phyloP scores from a whole-genome alignment of 2,113 vertebrate species.

The Macheiramphus alcinus region DNA sequence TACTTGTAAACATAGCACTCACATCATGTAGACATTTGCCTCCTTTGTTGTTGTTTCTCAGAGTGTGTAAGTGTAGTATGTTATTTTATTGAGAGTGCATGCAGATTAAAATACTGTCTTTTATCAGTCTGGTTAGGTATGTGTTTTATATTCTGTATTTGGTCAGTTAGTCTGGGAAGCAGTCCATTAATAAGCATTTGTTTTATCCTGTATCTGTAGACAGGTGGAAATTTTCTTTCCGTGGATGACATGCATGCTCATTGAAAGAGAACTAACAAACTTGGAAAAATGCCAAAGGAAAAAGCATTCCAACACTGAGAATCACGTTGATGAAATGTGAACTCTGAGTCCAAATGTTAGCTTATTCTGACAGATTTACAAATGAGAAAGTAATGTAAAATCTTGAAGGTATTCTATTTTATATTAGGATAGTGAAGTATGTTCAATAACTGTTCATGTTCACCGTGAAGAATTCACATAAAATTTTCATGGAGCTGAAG shows the following conservation, averaged over 20 bases:
- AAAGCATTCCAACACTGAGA: background rate
- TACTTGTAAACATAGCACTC: background rate
- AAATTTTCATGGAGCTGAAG: constrained; percentile 32
- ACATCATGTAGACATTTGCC: background rate
- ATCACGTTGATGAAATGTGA: background rate
- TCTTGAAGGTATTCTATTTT: constrained; percentile 33
- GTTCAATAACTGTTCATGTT: constrained; percentile 13
- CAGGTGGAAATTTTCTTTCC: background rate
- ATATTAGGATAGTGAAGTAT: constrained; percentile 18
- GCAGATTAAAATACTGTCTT: background rate
- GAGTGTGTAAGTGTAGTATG: background rate
- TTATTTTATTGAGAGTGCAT: background rate
- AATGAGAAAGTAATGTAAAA: constrained; percentile 40
- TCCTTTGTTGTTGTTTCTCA: background rate
- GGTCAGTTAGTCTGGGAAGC: background rate
- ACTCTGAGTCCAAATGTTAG: constrained; percentile 17
- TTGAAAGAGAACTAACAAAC: constrained; percentile 1
- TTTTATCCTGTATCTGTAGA: background rate
- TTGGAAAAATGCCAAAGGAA: background rate
- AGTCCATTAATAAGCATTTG: background rate
- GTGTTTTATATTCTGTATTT: background rate
- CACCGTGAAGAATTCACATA: constrained; percentile 2
- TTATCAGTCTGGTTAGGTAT: background rate
- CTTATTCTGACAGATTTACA: constrained; percentile 43
- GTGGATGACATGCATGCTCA: background rate